A percentile compares a stretch with the other conserved stretches of the same genome.
Evolutionary conservation across 1,140 invertebrate species (phyloP).

Genomic region (Aphelenchoides avenae): DNA sequence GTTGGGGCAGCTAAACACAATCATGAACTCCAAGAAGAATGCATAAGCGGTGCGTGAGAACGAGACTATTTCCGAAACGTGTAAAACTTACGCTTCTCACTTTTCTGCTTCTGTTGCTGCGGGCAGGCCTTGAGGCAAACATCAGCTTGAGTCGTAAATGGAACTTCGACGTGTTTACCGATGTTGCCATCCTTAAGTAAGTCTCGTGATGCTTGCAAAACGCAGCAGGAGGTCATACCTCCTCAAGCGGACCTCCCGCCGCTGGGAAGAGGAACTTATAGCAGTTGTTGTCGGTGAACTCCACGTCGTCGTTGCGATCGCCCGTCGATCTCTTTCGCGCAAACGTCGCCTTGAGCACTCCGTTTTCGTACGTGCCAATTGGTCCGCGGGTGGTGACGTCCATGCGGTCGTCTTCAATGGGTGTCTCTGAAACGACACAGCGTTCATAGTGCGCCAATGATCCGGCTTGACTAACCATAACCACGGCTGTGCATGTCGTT

Average conservation of each 20-base stretch:
- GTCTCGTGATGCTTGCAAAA: constrained; percentile 67
- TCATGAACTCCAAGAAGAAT: neutral
- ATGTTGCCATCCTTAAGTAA: constrained; percentile 15
- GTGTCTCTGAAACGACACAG: constrained; percentile 6
- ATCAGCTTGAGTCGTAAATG: constrained; percentile 18
- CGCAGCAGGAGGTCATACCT: too few species aligned
- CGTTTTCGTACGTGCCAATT: constrained; percentile 47
- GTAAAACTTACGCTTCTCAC: too few species aligned
- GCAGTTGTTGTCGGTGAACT: constrained; percentile 53
- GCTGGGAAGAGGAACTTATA: constrained; percentile 59
- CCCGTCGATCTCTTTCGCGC: constrained; percentile 55
- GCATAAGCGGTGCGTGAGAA: too few species aligned
- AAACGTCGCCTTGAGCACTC: constrained; percentile 58
- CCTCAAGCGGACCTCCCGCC: constrained; percentile 62
- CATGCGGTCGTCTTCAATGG: constrained; percentile 3
- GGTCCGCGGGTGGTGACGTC: neutral
- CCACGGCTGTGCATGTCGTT: neutral
- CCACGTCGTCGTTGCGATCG: constrained; percentile 52
- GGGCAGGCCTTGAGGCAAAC: constrained; percentile 20
- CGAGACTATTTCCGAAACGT: too few species aligned
- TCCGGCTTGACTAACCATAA: neutral
- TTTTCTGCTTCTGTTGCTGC: constrained; percentile 16
- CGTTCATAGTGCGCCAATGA: neutral
- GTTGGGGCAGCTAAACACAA: neutral
- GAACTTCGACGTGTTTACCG: constrained; percentile 12